Conservation (phyloP, 2,113 vertebrate species). For the Polyodon spathula region DNA sequence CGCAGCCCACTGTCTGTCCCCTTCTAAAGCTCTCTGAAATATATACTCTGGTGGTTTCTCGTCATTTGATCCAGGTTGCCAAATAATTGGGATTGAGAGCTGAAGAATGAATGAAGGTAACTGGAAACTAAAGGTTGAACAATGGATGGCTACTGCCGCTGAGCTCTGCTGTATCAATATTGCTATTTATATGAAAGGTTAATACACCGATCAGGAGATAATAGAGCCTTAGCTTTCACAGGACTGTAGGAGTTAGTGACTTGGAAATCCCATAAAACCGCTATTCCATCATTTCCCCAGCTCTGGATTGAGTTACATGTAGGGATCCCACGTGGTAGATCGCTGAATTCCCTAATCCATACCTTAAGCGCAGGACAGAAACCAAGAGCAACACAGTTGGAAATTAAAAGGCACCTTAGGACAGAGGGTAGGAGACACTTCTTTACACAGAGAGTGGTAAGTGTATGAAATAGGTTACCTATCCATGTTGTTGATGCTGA, state of each 20-base stretch:
- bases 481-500: too few relatives aligned
- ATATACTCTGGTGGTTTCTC: background rate
- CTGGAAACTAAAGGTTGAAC: background rate
- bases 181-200: conserved; percentile 3
- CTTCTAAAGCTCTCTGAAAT: background rate
- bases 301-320: background rate
- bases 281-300: background rate
- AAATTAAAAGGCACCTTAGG: too few relatives aligned
- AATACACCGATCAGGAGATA: background rate
- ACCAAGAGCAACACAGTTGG: too few relatives aligned
- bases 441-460: too few relatives aligned
- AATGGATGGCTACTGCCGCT: background rate
- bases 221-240: background rate
- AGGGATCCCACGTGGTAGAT: too few relatives aligned
- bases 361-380: too few relatives aligned
- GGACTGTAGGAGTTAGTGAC: background rate
- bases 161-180: background rate
- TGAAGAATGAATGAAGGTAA: background rate
- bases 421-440: too few relatives aligned
- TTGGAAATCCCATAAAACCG: background rate
- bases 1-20: background rate
- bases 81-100: background rate
- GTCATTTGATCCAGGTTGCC: background rate
- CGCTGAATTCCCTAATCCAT: too few relatives aligned
- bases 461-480: too few relatives aligned